phyloP scores from a whole-genome alignment of 2,113 vertebrate species.

The Thamnophis sirtalis region DNA sequence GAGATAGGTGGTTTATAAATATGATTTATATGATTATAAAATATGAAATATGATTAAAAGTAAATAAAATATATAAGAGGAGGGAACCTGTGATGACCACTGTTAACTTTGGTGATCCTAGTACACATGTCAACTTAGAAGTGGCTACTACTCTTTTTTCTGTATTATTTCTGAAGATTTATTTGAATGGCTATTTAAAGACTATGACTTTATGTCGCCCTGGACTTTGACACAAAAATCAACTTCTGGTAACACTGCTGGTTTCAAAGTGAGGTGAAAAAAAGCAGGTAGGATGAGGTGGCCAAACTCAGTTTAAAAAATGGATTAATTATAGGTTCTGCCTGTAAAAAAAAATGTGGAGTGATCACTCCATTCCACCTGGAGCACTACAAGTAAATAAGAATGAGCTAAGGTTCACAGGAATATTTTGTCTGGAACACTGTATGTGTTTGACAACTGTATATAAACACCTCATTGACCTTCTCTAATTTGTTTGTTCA shows the following conservation, averaged over 20 bases:
- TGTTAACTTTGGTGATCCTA: background rate
- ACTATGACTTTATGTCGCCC: background rate
- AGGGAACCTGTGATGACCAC: background rate
- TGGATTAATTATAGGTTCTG: background rate
- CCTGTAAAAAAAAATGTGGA: background rate
- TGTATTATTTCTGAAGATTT: background rate
- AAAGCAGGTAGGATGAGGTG: background rate
- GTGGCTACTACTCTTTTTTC: background rate
- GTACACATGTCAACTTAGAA: background rate
- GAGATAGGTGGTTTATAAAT: background rate
- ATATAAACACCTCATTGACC: background rate
- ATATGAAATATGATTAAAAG: background rate
- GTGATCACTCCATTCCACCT: background rate
- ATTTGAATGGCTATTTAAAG: background rate
- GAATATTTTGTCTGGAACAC: background rate
- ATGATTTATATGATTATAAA: too few relatives aligned
- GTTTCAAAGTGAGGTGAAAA: background rate
- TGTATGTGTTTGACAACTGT: background rate
- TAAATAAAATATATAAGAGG: background rate
- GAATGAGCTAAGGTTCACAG: slow-evolving; percentile 8
- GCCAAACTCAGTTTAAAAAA: background rate
- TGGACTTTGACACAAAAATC: background rate
- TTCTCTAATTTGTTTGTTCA: slow-evolving; percentile 19
- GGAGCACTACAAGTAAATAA: slow-evolving; percentile 4
- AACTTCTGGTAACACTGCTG: background rate